phyloP scores from a whole-genome alignment of 2,797 vertebrate species.

The Lutjanus campechanus region DNA sequence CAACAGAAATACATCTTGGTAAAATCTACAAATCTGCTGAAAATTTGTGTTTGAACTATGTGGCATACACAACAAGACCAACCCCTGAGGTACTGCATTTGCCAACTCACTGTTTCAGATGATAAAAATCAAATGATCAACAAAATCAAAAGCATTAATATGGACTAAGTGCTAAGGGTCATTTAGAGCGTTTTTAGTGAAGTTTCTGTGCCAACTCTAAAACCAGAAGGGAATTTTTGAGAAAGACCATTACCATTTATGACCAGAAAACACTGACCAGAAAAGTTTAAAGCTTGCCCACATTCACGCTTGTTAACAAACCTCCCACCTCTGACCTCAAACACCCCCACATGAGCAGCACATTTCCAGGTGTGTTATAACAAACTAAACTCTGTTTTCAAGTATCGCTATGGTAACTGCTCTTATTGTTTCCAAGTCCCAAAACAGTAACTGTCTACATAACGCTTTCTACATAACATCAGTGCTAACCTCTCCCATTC shows the following conservation, averaged over 20 bases:
- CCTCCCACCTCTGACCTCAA: not conserved
- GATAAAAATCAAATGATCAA: no score
- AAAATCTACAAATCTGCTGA: not conserved
- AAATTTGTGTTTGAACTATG: not conserved
- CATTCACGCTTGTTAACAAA: not conserved
- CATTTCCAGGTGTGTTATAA: conserved; percentile 4
- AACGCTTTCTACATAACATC: no score
- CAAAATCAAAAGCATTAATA: no score
- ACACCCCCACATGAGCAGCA: conserved; percentile 2
- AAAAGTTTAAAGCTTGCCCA: not conserved
- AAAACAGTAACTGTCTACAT: not conserved
- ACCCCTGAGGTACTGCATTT: not conserved
- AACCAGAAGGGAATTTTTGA: not conserved
- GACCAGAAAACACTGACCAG: not conserved
- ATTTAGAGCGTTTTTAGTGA: no score
- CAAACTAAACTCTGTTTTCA: not conserved
- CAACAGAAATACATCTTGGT: not conserved
- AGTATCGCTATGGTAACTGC: not conserved
- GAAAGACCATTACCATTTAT: not conserved
- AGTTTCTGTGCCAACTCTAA: not conserved
- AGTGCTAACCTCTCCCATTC: not conserved
- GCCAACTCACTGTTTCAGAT: no score
- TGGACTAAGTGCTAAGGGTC: no score
- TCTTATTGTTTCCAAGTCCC: not conserved
- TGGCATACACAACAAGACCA: not conserved